Percentiles rank a stretch among this genome's conserved stretches.
These are phyloP conservation scores for Ascidia mentula DNA, from an alignment of 23 tunicate genomes.

Conservation along the genomic window DNA sequence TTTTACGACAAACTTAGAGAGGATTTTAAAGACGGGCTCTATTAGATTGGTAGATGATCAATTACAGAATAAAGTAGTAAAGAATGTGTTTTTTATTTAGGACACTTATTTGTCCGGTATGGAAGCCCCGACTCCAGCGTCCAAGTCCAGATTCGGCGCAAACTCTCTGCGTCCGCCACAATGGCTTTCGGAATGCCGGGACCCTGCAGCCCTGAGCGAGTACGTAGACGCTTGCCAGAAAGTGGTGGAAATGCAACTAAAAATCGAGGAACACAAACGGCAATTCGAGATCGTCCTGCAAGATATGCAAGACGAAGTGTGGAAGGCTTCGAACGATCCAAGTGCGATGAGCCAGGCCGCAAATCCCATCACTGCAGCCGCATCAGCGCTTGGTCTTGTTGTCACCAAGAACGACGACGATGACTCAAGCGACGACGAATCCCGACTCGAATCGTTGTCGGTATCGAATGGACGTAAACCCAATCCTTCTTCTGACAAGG, in stretches of 20 bases:
- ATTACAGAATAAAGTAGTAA: background rate
- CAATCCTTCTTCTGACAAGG: background rate
- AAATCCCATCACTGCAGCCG: slow-evolving; percentile 35
- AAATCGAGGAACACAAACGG: slow-evolving; percentile 78
- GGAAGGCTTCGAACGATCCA: slow-evolving; percentile 64
- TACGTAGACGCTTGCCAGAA: slow-evolving; percentile 55
- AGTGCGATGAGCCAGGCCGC: background rate
- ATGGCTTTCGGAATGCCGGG: slow-evolving; percentile 59
- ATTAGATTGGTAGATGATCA: too few relatives aligned
- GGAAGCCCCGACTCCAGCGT: slow-evolving; percentile 14
- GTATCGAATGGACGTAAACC: slow-evolving; percentile 15
- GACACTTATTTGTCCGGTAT: slow-evolving; percentile 74
- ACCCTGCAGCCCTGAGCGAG: slow-evolving; percentile 28
- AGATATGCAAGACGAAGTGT: slow-evolving; percentile 76
- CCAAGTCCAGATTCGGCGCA: background rate
- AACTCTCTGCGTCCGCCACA: slow-evolving; percentile 29
- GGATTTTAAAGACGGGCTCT: too few relatives aligned
- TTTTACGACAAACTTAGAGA: too few relatives aligned
- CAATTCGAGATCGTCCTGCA: slow-evolving; percentile 60
- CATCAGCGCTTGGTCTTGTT: slow-evolving; percentile 62
- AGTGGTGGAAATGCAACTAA: slow-evolving; percentile 68
- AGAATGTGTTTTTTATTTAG: slow-evolving; percentile 1
- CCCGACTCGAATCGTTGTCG: slow-evolving; percentile 17
- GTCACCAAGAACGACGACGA: slow-evolving; percentile 31
- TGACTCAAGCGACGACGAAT: slow-evolving; percentile 64